Percentiles rank a stretch among this genome's conserved stretches.
Evolutionary conservation across 2,113 vertebrate species (phyloP).

Genomic region (Megaptera novaeangliae): DNA sequence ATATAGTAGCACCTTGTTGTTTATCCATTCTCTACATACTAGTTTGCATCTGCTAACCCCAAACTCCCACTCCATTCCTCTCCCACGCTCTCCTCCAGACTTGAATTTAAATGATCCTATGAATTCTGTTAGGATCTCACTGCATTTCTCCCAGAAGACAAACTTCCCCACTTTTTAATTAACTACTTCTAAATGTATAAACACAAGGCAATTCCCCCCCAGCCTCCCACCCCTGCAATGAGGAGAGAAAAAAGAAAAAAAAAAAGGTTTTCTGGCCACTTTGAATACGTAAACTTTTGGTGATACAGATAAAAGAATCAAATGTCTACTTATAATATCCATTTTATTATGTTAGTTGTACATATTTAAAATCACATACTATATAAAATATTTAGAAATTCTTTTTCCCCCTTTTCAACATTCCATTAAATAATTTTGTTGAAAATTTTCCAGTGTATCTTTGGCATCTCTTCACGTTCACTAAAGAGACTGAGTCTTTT

Average conservation of each 20-base stretch:
- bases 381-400: conserved; percentile 11
- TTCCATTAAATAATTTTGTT: background rate
- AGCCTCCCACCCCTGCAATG: too few species aligned
- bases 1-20: background rate
- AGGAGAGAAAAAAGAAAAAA: background rate
- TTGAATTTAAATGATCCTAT: background rate
- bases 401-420: background rate
- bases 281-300: background rate
- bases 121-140: background rate
- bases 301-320: background rate
- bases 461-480: background rate
- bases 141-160: background rate
- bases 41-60: background rate
- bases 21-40: background rate
- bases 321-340: background rate
- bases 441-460: background rate
- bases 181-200: background rate
- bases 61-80: background rate
- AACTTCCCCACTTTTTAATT: conserved; percentile 1
- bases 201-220: background rate
- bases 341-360: background rate
- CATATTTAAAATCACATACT: background rate
- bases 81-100: background rate
- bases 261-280: background rate
- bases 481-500: background rate